Conservation (phyloP, 2,113 vertebrate genomes). For the Gobio gobio region DNA sequence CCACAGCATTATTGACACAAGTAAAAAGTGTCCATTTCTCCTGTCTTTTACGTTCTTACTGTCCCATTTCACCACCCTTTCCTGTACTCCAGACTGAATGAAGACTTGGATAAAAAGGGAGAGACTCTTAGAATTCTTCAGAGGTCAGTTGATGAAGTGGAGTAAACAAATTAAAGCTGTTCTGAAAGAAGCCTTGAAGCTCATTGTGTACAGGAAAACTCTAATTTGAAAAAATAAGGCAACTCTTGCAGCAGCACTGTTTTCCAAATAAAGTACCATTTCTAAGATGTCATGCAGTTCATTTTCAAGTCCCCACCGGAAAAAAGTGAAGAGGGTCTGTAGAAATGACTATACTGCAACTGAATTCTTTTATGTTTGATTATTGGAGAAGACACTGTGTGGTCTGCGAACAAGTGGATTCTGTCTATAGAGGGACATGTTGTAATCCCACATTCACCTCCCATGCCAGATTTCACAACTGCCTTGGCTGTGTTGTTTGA, state of each 20-base stretch:
- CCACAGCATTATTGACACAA: background rate
- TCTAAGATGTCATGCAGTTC: too few relatives aligned
- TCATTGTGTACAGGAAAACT: background rate
- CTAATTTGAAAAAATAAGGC: background rate
- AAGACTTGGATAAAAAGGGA: background rate
- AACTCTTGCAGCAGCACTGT: too few relatives aligned
- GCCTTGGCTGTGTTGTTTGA: conserved; percentile 1
- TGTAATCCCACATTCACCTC: conserved; percentile 14
- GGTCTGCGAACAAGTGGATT: too few relatives aligned
- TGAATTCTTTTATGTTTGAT: too few relatives aligned
- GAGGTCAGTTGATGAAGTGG: background rate
- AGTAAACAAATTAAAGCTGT: background rate
- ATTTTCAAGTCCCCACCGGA: too few relatives aligned
- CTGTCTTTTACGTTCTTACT: background rate
- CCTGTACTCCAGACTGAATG: background rate
- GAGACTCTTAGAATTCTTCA: background rate
- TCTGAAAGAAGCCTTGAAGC: background rate
- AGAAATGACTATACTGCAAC: too few relatives aligned
- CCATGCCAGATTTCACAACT: conserved; percentile 24
- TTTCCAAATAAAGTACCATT: too few relatives aligned
- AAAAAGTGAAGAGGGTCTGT: too few relatives aligned
- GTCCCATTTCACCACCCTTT: background rate
- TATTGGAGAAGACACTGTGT: too few relatives aligned
- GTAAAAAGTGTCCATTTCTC: background rate
- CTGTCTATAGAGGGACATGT: background rate